phyloP scores from a whole-genome alignment of 2,797 vertebrate species.

The Thamnophis elegans region DNA sequence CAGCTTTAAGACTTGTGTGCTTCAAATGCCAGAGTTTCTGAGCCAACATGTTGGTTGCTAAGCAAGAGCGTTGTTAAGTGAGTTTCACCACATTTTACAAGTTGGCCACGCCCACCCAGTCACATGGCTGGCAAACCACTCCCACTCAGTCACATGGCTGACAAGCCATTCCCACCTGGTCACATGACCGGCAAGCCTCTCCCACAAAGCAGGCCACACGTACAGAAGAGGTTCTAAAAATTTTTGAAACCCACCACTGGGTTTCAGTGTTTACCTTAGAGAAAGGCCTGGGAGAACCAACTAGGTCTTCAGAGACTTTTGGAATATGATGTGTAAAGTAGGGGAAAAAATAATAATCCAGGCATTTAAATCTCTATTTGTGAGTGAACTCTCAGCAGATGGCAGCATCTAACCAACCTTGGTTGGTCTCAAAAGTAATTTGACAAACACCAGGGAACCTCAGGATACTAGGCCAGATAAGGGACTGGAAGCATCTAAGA shows the following conservation, averaged over 20 bases:
- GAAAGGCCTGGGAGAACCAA: neutral
- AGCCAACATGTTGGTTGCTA: no score
- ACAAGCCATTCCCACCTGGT: no score
- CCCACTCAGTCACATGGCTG: no score
- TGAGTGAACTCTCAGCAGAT: constrained; percentile 3
- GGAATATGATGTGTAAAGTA: neutral
- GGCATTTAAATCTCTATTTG: neutral
- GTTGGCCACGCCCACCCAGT: no score
- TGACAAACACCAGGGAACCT: neutral
- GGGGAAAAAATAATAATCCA: rapidly evolving
- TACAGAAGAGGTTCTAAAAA: no score
- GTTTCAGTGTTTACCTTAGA: neutral
- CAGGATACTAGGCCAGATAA: neutral
- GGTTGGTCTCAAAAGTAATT: neutral
- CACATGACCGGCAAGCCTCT: no score
- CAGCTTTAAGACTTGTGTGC: no score
- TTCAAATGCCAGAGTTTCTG: no score
- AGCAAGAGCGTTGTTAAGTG: no score
- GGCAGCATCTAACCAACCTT: neutral
- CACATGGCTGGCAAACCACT: no score
- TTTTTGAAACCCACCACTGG: neutral
- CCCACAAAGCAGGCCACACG: no score
- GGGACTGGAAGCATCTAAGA: neutral
- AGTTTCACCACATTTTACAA: no score
- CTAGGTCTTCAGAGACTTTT: neutral